These are phyloP conservation scores for Drosophila neocordata DNA, from an alignment of 1,140 invertebrate species.

Conservation along the genomic window DNA sequence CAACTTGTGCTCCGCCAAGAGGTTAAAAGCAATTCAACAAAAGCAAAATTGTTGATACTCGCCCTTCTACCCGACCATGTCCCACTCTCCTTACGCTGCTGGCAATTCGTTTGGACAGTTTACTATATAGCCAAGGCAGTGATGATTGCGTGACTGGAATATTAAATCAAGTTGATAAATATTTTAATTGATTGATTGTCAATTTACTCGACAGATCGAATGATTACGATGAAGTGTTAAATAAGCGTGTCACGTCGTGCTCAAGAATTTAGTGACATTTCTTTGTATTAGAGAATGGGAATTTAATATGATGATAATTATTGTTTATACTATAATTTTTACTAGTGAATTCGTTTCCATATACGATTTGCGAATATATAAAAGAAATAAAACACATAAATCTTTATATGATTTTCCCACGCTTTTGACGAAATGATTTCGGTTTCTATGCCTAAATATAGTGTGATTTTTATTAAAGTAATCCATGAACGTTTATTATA, in stretches of 20 bases:
- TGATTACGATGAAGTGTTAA: neutral
- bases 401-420: too few relatives aligned
- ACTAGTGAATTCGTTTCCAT: too few relatives aligned
- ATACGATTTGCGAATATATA: too few relatives aligned
- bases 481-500: neutral
- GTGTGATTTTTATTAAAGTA: too few relatives aligned
- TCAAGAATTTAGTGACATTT: neutral
- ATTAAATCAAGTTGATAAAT: constrained; percentile 11
- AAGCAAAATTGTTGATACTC: neutral
- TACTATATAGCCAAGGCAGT: constrained; percentile 11
- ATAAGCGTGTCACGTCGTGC: constrained; percentile 1
- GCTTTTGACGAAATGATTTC: too few relatives aligned
- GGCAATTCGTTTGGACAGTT: neutral
- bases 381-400: too few relatives aligned
- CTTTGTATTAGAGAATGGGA: too few relatives aligned
- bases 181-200: constrained; percentile 8
- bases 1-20: constrained; percentile 4
- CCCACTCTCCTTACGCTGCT: neutral
- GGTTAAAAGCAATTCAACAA: constrained; percentile 9
- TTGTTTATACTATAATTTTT: too few relatives aligned
- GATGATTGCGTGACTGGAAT: constrained; percentile 41
- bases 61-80: neutral
- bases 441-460: too few relatives aligned
- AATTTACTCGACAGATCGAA: constrained; percentile 2
- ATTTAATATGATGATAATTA: too few relatives aligned